Evolutionary conservation across 2,113 vertebrate species (phyloP), one percentile per base, ranked within the genome.

Genomic region (Brachyhypopomus occidentalis): DNA sequence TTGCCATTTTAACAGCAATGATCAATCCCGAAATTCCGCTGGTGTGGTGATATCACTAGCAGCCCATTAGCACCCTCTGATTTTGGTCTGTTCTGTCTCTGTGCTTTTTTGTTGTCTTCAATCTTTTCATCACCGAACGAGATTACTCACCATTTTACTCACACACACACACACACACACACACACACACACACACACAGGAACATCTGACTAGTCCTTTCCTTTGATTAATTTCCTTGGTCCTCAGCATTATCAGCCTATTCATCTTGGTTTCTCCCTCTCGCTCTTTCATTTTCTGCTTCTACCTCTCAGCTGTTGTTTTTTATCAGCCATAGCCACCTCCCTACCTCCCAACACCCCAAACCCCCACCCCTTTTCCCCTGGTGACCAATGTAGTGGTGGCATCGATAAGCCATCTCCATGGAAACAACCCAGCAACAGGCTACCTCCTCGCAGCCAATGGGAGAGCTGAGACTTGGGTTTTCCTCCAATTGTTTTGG

Each of bases 361-460:
- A n/a, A 19, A 69, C 34, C 63, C 14, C 75, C 70, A 58, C 22
- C 36, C 77, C 75, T 72, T 78, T 78, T 79, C 81, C 72, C 82
- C 75, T 74, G 36, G 45, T 19, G 27, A 75, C 12, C 16, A 22
- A 62, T 72, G 25, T 41, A 23, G 66, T 14, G 8, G 25, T 48
- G 36, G 75, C 60, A 41, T 77, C 38, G 83, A 90, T 90, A 84
- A 84, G 82, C 83, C 84, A 91, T 92, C 90, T 81, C 92, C 89
- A 92, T 91, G 90, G 90, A 90, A 92, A 93, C 91, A 91, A 87
- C 91, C 89, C 88, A 88, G 91, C 91, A 93, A 93, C 91, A 92
- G 91, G 87, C 89, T 91, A 60, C 19, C 52, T 78, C 62, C 80
- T 45, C 2, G 23, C 66, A 79, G 19, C 91, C 92, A 93, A 92